Conservation (phyloP, 2,888 invertebrate genomes). For the Ormyrus nitidulus region DNA sequence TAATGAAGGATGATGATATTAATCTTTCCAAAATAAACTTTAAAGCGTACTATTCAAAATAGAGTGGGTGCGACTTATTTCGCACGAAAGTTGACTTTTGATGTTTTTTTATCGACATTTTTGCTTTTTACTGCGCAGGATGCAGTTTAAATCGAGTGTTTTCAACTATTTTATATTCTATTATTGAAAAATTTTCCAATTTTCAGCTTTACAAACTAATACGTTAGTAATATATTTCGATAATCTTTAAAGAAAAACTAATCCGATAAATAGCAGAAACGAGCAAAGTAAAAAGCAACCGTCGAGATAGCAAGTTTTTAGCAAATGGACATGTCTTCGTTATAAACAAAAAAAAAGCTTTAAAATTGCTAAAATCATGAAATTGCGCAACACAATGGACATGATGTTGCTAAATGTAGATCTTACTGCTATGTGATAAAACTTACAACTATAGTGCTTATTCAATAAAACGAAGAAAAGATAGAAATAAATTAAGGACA, state of each 20-base stretch:
- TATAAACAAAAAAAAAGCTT: slow-evolving; percentile 21
- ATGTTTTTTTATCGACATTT: slow-evolving; percentile 17
- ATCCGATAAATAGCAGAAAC: background rate
- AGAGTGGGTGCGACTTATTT: slow-evolving; percentile 25
- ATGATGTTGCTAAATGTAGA: slow-evolving; percentile 30
- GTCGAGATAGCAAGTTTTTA: background rate
- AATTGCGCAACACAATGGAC: slow-evolving; percentile 24
- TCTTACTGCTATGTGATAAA: slow-evolving; percentile 40
- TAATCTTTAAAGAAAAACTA: background rate
- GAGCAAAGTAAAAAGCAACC: slow-evolving; percentile 4
- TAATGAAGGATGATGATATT: slow-evolving; percentile 25
- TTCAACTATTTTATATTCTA: slow-evolving; percentile 39
- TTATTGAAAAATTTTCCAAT: slow-evolving; percentile 4
- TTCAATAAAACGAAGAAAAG: slow-evolving; percentile 6
- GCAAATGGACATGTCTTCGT: background rate
- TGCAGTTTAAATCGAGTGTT: slow-evolving; percentile 44
- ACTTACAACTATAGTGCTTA: slow-evolving; percentile 34
- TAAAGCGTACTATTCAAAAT: background rate
- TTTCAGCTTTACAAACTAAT: slow-evolving; percentile 31
- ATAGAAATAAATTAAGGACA: background rate
- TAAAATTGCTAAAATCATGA: slow-evolving; percentile 22
- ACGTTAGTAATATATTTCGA: slow-evolving; percentile 8
- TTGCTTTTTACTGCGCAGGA: slow-evolving; percentile 48
- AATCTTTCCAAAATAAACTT: slow-evolving; percentile 26
- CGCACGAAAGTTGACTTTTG: slow-evolving; percentile 34